Conservation (phyloP, 1,140 invertebrate species). For the Atta colombica region DNA sequence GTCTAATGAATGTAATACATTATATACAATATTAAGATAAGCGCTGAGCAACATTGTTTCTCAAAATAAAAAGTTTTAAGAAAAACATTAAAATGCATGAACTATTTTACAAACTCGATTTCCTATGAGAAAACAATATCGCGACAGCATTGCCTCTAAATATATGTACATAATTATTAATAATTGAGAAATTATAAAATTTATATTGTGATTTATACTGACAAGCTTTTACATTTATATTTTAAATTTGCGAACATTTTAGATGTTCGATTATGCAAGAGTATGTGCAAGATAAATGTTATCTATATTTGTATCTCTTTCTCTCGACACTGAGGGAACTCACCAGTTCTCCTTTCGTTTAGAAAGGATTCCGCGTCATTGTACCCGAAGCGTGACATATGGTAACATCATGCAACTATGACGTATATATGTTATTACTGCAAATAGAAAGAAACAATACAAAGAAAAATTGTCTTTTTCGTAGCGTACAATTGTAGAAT, state of each 20-base stretch:
- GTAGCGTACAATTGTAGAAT: neutral
- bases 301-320: neutral
- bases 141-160: neutral
- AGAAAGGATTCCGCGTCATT: neutral
- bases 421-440: neutral
- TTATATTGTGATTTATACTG: neutral
- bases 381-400: slow-evolving; percentile 1
- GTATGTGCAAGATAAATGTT: neutral
- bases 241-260: neutral
- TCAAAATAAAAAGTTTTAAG: neutral
- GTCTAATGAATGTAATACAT: too few relatives aligned
- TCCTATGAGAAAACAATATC: neutral
- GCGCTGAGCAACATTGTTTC: neutral
- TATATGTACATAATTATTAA: neutral
- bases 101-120: neutral
- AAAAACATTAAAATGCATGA: neutral
- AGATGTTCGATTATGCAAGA: neutral
- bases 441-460: neutral
- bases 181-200: neutral
- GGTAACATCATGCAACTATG: slow-evolving; percentile 12
- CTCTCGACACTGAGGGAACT: neutral
- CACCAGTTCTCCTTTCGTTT: neutral
- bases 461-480: neutral
- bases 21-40: neutral
- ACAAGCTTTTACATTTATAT: neutral